A percentile compares a stretch with the other conserved stretches of the same genome.
Evolutionary conservation across 2,113 vertebrate species (phyloP).

Genomic region (Pipra filicauda): DNA sequence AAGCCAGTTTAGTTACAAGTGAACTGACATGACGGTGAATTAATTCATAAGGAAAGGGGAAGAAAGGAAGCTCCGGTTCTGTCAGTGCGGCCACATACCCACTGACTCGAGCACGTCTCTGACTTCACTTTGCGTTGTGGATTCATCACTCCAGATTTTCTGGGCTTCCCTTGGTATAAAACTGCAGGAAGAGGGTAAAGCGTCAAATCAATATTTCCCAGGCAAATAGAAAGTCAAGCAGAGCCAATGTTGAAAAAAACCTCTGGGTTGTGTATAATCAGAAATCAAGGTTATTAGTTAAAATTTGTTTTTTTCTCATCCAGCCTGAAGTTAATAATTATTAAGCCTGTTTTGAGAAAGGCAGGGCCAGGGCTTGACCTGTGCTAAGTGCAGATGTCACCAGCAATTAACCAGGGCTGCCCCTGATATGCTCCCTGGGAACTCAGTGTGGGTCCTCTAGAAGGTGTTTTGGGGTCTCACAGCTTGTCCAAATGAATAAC

Average conservation of each 20-base stretch:
- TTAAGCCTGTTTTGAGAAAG: slow-evolving; percentile 44
- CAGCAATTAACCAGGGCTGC: neutral
- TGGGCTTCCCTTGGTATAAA: neutral
- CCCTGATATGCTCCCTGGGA: neutral
- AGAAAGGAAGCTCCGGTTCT: neutral
- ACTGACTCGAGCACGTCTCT: neutral
- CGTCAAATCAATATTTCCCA: neutral
- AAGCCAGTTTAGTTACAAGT: neutral
- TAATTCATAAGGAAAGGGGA: slow-evolving; percentile 22
- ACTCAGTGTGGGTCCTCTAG: neutral
- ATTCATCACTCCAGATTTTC: neutral
- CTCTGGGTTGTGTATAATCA: neutral
- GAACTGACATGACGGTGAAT: slow-evolving; percentile 30
- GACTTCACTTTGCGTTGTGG: neutral
- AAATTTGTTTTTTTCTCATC: neutral
- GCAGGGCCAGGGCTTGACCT: slow-evolving; percentile 27
- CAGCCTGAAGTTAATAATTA: slow-evolving; percentile 65
- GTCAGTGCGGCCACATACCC: rapidly evolving
- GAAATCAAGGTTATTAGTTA: slow-evolving; percentile 61
- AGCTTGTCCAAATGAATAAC: neutral
- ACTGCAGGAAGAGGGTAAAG: neutral
- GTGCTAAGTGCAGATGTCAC: slow-evolving; percentile 1
- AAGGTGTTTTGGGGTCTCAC: neutral
- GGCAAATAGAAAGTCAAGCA: neutral
- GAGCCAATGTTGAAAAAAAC: neutral